Percentiles rank a stretch among this genome's conserved stretches.
These are phyloP conservation scores for Ptychoptera contaminata DNA, from an alignment of 2,888 invertebrate genomes.

Conservation along the genomic window DNA sequence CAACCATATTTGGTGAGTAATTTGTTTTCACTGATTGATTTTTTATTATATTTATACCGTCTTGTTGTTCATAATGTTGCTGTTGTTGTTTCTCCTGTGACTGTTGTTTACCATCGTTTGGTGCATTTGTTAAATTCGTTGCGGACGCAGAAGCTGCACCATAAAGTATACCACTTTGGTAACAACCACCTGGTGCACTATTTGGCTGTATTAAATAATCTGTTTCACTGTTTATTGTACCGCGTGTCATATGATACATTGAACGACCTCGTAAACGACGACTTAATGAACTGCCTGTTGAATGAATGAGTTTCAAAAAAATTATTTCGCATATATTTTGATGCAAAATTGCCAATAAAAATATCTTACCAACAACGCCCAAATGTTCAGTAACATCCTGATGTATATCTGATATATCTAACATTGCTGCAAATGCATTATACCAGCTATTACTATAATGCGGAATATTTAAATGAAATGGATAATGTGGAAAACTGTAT, in stretches of 20 bases:
- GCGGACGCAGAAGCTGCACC: constrained; percentile 8
- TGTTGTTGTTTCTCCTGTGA: constrained; percentile 4
- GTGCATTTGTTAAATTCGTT: constrained; percentile 7
- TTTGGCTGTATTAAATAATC: constrained; percentile 25
- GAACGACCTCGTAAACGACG: constrained; percentile 61
- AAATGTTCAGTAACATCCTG: constrained; percentile 86
- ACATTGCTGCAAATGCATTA: constrained; percentile 78
- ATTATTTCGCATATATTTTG: background rate
- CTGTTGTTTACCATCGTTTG: constrained; percentile 8
- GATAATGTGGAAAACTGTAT: constrained; percentile 88
- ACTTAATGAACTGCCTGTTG: constrained; percentile 55
- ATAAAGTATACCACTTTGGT: constrained; percentile 5
- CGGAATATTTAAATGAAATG: constrained; percentile 49
- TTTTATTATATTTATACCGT: constrained; percentile 15
- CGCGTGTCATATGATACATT: constrained; percentile 56
- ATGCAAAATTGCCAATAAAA: no score
- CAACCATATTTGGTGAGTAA: constrained; percentile 16
- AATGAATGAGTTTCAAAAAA: background rate
- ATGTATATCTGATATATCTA: constrained; percentile 92
- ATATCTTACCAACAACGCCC: constrained; percentile 48
- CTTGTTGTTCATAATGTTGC: background rate
- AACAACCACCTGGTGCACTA: constrained; percentile 13
- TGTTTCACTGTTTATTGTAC: constrained; percentile 41
- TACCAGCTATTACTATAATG: constrained; percentile 41
- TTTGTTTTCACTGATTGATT: constrained; percentile 11